Evolutionary conservation across 1,140 invertebrate species (phyloP).

Genomic region (Neodiprion lecontei): DNA sequence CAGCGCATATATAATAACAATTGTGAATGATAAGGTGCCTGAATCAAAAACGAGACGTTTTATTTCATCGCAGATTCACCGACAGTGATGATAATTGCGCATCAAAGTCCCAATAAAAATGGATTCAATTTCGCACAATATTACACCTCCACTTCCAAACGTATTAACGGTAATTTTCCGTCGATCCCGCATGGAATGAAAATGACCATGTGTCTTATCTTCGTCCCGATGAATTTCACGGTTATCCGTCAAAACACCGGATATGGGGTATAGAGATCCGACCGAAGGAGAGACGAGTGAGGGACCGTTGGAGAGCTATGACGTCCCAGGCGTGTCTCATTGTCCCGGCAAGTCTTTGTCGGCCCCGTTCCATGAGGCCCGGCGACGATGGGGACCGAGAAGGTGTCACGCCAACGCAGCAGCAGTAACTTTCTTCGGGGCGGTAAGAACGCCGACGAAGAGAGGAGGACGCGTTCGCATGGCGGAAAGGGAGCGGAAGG

Average conservation of each 20-base stretch:
- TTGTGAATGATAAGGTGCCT: too few species aligned
- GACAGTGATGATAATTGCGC: too few species aligned
- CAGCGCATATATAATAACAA: too few species aligned
- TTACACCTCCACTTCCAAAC: too few species aligned
- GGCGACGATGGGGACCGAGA: slow-evolving; percentile 11
- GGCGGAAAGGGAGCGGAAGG: slow-evolving; percentile 11
- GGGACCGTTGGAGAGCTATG: slow-evolving; percentile 4
- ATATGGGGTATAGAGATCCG: background rate
- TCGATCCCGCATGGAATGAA: too few species aligned
- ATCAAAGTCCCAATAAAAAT: too few species aligned
- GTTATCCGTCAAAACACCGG: background rate
- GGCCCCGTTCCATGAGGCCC: background rate
- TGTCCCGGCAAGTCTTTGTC: background rate
- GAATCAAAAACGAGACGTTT: too few species aligned
- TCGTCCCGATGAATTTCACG: too few species aligned
- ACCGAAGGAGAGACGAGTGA: background rate
- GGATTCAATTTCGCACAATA: too few species aligned
- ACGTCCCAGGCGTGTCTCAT: slow-evolving; percentile 6
- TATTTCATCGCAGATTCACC: too few species aligned
- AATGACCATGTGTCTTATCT: too few species aligned
- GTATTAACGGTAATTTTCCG: too few species aligned
- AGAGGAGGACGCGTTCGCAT: background rate
- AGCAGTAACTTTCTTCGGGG: slow-evolving; percentile 29
- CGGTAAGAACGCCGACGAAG: background rate
- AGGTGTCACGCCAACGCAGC: slow-evolving; percentile 31